phyloP scores from a whole-genome alignment of 1,140 invertebrate genomes.

The Halyomorpha halys region DNA sequence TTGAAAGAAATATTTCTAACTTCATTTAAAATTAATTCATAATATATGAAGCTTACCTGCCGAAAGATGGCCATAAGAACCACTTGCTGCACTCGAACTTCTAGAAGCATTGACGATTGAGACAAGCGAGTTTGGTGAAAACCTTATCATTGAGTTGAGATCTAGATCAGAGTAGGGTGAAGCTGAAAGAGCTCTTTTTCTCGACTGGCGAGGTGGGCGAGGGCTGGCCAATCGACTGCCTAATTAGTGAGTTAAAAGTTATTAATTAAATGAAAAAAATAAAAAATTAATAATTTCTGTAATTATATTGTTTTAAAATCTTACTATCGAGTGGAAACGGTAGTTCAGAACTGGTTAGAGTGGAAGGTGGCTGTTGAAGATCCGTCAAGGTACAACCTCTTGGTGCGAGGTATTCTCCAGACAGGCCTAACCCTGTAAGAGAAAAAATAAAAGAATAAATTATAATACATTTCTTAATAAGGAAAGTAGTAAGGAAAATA shows the following conservation, averaged over 20 bases:
- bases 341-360: slow-evolving; percentile 62
- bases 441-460: slow-evolving; percentile 32
- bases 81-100: slow-evolving; percentile 74
- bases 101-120: slow-evolving; percentile 83
- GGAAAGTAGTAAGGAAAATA: too few species aligned
- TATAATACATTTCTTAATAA: neutral
- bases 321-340: slow-evolving; percentile 70
- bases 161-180: slow-evolving; percentile 92
- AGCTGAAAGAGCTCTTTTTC: slow-evolving; percentile 84
- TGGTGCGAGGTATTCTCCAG: slow-evolving; percentile 56
- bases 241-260: slow-evolving; percentile 31
- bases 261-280: neutral
- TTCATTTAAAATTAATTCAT: slow-evolving; percentile 28
- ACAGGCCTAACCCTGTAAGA: slow-evolving; percentile 52
- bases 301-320: slow-evolving; percentile 28
- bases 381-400: slow-evolving; percentile 29
- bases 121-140: slow-evolving; percentile 84
- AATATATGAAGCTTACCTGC: slow-evolving; percentile 47
- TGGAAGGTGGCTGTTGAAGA: slow-evolving; percentile 56
- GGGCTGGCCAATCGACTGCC: slow-evolving; percentile 63
- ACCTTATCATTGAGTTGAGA: slow-evolving; percentile 82
- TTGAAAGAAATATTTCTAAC: neutral
- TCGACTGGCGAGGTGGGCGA: slow-evolving; percentile 49
- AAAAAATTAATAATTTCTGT: neutral
- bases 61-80: slow-evolving; percentile 88